Conservation (phyloP, 1,140 invertebrate genomes). For the Eumeta japonica region DNA sequence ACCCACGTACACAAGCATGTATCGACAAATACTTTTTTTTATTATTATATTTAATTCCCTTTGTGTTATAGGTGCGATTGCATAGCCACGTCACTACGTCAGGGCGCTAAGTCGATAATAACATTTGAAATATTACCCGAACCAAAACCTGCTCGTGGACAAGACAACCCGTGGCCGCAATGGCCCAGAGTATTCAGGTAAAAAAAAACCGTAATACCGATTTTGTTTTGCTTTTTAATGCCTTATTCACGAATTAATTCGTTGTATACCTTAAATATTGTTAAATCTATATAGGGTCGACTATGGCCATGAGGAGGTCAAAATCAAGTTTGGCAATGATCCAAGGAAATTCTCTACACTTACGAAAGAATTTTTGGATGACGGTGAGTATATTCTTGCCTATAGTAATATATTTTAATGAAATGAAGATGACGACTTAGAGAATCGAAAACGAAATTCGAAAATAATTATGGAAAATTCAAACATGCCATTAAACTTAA, state of each 20-base stretch:
- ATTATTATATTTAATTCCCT: not conserved
- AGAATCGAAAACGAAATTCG: too few species aligned
- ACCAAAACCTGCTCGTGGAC: conserved; percentile 75
- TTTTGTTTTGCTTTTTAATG: not conserved
- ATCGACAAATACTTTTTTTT: not conserved
- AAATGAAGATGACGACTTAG: too few species aligned
- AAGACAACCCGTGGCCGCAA: conserved; percentile 97
- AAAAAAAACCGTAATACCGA: conserved; percentile 1
- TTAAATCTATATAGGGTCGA: conserved; percentile 68
- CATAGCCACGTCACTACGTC: conserved; percentile 94
- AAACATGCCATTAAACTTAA: not conserved
- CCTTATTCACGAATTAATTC: not conserved
- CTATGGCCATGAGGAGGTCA: conserved; percentile 97
- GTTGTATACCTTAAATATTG: not conserved
- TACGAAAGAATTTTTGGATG: conserved; percentile 92
- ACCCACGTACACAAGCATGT: not conserved
- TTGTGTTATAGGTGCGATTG: conserved; percentile 77
- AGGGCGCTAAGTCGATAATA: conserved; percentile 94
- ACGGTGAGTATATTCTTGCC: conserved; percentile 64
- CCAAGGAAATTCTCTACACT: conserved; percentile 91
- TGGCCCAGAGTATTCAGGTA: conserved; percentile 90
- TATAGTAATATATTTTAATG: not conserved
- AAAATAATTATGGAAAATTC: not conserved
- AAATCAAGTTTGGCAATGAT: conserved; percentile 87
- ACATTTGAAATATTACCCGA: conserved; percentile 97